phyloP scores from a whole-genome alignment of 2,113 vertebrate species.

The Triplophysa siluroides region DNA sequence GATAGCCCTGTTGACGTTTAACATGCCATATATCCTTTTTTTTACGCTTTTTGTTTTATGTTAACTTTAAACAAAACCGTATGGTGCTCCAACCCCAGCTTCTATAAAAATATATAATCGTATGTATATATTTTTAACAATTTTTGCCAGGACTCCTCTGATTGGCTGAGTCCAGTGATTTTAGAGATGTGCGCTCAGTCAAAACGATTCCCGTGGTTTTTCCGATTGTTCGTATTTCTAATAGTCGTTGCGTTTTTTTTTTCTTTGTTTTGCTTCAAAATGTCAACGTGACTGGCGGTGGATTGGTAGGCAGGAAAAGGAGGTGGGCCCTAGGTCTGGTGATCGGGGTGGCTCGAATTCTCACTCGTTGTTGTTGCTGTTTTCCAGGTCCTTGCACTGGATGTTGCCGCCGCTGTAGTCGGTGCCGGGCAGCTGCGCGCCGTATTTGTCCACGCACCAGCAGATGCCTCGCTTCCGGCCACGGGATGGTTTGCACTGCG shows the following conservation, averaged over 20 bases:
- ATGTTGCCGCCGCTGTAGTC: slow-evolving; percentile 90
- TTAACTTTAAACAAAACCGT: slow-evolving; percentile 64
- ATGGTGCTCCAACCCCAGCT: slow-evolving; percentile 65
- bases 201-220: slow-evolving; percentile 69
- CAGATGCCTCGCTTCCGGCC: slow-evolving; percentile 95
- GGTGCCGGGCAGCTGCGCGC: slow-evolving; percentile 91
- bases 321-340: slow-evolving; percentile 74
- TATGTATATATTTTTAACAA: slow-evolving; percentile 71
- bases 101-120: slow-evolving; percentile 76
- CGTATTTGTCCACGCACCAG: slow-evolving; percentile 99
- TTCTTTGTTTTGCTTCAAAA: slow-evolving; percentile 58
- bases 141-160: slow-evolving; percentile 59
- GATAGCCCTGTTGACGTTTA: slow-evolving; percentile 61
- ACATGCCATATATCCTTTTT: slow-evolving; percentile 60
- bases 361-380: slow-evolving; percentile 93
- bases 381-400: slow-evolving; percentile 95
- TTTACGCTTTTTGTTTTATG: slow-evolving; percentile 46
- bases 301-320: slow-evolving; percentile 70
- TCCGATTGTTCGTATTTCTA: slow-evolving; percentile 41
- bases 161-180: slow-evolving; percentile 63
- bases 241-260: slow-evolving; percentile 36
- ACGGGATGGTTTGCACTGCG: slow-evolving; percentile 95
- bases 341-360: slow-evolving; percentile 54
- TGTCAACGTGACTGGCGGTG: slow-evolving; percentile 70
- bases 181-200: slow-evolving; percentile 72